Evolutionary conservation across 2,888 invertebrate genomes (phyloP).

Genomic region (Catocala sponsa): DNA sequence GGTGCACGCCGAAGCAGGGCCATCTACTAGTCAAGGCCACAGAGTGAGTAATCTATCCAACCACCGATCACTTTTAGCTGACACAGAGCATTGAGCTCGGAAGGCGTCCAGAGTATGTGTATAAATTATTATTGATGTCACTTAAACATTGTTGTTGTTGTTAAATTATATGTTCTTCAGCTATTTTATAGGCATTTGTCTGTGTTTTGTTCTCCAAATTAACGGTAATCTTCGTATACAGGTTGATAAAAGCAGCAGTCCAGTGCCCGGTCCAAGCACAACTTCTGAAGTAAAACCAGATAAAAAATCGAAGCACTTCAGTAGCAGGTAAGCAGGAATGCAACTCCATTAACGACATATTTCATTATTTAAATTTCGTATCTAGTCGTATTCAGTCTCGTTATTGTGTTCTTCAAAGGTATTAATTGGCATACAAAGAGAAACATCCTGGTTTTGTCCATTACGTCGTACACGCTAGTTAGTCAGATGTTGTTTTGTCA

Average conservation of each 20-base stretch:
- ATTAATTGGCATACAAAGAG: slow-evolving; percentile 5
- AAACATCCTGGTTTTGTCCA: slow-evolving; percentile 9
- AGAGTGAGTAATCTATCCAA: slow-evolving; percentile 24
- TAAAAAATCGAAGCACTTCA: slow-evolving; percentile 61
- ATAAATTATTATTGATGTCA: no score
- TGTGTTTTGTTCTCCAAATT: no score
- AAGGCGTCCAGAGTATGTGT: no score
- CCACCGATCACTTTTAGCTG: no score
- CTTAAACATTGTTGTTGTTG: no score
- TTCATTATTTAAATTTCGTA: neutral
- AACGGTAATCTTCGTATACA: slow-evolving; percentile 8
- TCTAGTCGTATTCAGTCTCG: no score
- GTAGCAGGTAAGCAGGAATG: slow-evolving; percentile 59
- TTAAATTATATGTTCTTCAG: no score
- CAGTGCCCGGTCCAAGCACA: slow-evolving; percentile 40
- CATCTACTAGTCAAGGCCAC: slow-evolving; percentile 52
- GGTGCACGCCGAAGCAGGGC: slow-evolving; percentile 53
- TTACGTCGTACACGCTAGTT: slow-evolving; percentile 7
- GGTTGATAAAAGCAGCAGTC: slow-evolving; percentile 23
- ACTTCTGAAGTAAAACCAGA: slow-evolving; percentile 59
- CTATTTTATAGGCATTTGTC: no score
- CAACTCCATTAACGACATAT: neutral
- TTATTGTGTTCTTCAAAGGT: neutral
- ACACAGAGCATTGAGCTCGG: no score
- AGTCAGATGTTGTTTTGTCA: slow-evolving; percentile 1